A percentile compares a stretch with the other conserved stretches of the same genome.
Conservation (phyloP, 2,888 invertebrate genomes). For the Meandrusa payeni region DNA sequence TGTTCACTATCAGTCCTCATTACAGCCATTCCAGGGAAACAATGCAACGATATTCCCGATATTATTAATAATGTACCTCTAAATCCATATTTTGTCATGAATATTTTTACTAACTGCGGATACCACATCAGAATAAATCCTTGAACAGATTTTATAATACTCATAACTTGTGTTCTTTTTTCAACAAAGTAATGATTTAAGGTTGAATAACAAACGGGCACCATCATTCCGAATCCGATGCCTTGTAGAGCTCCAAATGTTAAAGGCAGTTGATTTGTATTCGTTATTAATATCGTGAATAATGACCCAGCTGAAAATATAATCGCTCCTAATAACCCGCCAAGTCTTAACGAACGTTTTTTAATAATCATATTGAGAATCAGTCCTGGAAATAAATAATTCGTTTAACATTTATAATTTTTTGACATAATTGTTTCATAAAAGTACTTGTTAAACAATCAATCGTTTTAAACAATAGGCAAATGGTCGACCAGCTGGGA, state of each 20-base stretch:
- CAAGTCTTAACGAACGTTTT: conserved; percentile 72
- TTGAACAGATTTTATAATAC: conserved; percentile 81
- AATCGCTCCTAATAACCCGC: conserved; percentile 79
- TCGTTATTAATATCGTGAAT: conserved; percentile 73
- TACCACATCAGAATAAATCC: conserved; percentile 80
- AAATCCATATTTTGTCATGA: conserved; percentile 80
- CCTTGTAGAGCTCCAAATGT: conserved; percentile 81
- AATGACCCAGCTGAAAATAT: conserved; percentile 76
- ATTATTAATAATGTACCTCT: conserved; percentile 82
- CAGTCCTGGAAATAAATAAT: conserved; percentile 69
- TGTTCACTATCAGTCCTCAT: conserved; percentile 62
- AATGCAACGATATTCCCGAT: conserved; percentile 81
- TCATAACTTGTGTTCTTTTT: conserved; percentile 82
- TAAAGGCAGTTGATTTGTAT: conserved; percentile 77
- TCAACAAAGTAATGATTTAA: conserved; percentile 83
- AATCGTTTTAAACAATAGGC: too few relatives aligned
- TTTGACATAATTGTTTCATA: too few relatives aligned
- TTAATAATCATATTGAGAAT: conserved; percentile 79
- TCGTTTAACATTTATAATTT: neutral
- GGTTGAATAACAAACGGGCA: conserved; percentile 82
- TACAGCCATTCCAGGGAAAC: conserved; percentile 79
- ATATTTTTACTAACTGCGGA: conserved; percentile 75
- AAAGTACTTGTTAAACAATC: too few relatives aligned
- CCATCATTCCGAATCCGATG: conserved; percentile 83
- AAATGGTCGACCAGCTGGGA: too few relatives aligned